phyloP scores from a whole-genome alignment of 2,888 invertebrate species.

The Trichopria drosophilae region DNA sequence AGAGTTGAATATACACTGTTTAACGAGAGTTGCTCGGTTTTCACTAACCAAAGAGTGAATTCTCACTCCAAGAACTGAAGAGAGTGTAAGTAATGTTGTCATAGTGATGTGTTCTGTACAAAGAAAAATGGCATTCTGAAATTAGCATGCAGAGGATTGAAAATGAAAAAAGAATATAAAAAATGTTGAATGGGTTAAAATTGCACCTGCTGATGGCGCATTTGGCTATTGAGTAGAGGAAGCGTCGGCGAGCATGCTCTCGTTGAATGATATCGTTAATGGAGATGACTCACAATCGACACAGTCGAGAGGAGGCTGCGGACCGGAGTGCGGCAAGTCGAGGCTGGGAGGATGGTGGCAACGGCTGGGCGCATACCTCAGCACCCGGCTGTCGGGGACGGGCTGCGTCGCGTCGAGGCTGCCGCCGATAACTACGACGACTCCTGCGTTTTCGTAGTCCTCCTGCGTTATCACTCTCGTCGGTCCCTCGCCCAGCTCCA shows the following conservation, averaged over 20 bases:
- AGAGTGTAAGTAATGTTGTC: too few relatives aligned
- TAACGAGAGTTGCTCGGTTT: too few relatives aligned
- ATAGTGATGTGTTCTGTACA: too few relatives aligned
- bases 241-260: background rate
- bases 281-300: constrained; percentile 57
- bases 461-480: constrained; percentile 37
- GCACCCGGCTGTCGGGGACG: constrained; percentile 56
- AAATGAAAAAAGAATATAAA: too few relatives aligned
- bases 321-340: constrained; percentile 52
- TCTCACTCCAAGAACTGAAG: too few relatives aligned
- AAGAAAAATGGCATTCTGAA: too few relatives aligned
- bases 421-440: constrained; percentile 49
- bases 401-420: constrained; percentile 54
- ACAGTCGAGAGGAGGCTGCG: constrained; percentile 54
- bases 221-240: background rate
- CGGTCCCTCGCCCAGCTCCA: constrained; percentile 53
- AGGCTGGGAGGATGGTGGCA: constrained; percentile 53
- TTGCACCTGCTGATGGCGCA: background rate
- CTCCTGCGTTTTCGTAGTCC: constrained; percentile 39
- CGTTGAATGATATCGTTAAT: constrained; percentile 19
- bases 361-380: constrained; percentile 58
- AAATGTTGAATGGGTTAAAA: too few relatives aligned
- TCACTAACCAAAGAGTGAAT: too few relatives aligned
- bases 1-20: too few relatives aligned
- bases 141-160: too few relatives aligned